Conservation (phyloP, 2,888 invertebrate species). For the Oscheius sp. region DNA sequence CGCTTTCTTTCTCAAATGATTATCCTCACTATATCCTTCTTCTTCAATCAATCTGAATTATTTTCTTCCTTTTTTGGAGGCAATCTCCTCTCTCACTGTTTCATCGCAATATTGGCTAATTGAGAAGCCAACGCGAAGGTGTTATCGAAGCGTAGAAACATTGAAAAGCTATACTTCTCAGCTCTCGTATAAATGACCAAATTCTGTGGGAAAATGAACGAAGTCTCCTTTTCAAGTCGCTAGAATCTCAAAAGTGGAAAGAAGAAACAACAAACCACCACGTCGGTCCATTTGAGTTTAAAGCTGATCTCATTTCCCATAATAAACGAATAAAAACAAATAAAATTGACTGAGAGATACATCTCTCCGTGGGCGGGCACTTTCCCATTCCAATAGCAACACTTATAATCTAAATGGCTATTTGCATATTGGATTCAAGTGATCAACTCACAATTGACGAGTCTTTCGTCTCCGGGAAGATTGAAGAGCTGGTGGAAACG, state of each 20-base stretch:
- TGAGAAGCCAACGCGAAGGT: conserved; percentile 92
- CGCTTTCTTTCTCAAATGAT: conserved; percentile 83
- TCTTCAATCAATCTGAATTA: conserved; percentile 84
- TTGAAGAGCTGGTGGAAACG: conserved; percentile 89
- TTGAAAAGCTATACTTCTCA: conserved; percentile 82
- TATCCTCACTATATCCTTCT: conserved; percentile 89
- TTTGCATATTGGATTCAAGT: background rate
- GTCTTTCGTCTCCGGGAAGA: conserved; percentile 89
- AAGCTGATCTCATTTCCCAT: conserved; percentile 88
- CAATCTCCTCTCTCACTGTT: conserved; percentile 75
- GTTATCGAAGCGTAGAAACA: conserved; percentile 87
- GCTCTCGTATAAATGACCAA: conserved; percentile 63
- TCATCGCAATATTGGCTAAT: conserved; percentile 94
- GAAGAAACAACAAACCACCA: conserved; percentile 74
- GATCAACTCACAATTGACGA: conserved; percentile 85
- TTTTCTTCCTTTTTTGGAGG: no score
- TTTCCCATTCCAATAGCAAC: conserved; percentile 89
- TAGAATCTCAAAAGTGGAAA: background rate
- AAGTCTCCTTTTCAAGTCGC: conserved; percentile 65
- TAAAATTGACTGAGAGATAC: conserved; percentile 92
- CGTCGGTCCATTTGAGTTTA: conserved; percentile 88
- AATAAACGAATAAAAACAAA: conserved; percentile 94
- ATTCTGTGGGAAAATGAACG: conserved; percentile 63
- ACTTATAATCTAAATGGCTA: conserved; percentile 73
- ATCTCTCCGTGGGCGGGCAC: conserved; percentile 95